phyloP scores from a whole-genome alignment of 1,140 invertebrate species.

The Oncopeltus fasciatus region DNA sequence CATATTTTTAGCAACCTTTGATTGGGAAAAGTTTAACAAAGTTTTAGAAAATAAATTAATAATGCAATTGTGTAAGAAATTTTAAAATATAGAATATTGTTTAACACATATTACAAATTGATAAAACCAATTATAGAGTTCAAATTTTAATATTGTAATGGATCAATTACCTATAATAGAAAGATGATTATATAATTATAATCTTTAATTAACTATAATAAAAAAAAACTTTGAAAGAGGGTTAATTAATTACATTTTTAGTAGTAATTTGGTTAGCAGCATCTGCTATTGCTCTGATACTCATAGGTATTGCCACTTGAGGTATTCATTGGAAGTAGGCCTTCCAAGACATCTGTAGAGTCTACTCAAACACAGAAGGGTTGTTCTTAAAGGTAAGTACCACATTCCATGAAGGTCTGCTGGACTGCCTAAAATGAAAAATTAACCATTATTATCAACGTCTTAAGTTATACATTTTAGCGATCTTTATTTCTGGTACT shows the following conservation, averaged over 20 bases:
- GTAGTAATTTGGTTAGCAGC: too few species aligned
- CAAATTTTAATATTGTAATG: too few species aligned
- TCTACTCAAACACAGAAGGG: slow-evolving; percentile 85
- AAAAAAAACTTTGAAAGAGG: too few species aligned
- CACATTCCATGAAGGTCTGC: slow-evolving; percentile 98
- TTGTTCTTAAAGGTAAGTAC: slow-evolving; percentile 92
- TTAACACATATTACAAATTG: too few species aligned
- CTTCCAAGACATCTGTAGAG: slow-evolving; percentile 89
- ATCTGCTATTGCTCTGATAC: slow-evolving; percentile 84
- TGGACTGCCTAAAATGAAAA: slow-evolving; percentile 47
- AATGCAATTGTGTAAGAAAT: background rate
- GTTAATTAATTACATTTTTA: too few species aligned
- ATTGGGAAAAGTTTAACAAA: too few species aligned
- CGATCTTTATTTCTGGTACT: background rate
- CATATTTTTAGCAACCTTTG: too few species aligned
- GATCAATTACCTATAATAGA: too few species aligned
- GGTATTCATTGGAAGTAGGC: slow-evolving; percentile 87
- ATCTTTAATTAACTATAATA: too few species aligned
- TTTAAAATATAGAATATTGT: background rate
- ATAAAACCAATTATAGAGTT: too few species aligned
- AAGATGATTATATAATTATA: too few species aligned
- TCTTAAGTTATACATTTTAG: background rate
- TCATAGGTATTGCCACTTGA: slow-evolving; percentile 82
- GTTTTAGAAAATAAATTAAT: too few species aligned
- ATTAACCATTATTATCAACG: background rate